Percentiles rank a stretch among this genome's conserved stretches.
These are phyloP conservation scores for Leucophora obtusa DNA, from an alignment of 2,888 invertebrate genomes.

Conservation along the genomic window DNA sequence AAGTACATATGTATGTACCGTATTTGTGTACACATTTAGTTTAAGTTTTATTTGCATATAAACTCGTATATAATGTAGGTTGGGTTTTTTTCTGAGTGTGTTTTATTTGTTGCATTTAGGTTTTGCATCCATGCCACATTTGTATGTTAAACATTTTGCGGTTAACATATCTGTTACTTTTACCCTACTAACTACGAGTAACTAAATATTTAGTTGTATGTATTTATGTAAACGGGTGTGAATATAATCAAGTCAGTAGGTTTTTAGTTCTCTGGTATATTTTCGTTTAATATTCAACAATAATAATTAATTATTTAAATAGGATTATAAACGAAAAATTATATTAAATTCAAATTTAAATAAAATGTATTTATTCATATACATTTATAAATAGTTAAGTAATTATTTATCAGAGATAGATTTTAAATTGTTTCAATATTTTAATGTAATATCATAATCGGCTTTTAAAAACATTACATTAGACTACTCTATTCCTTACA, in stretches of 20 bases:
- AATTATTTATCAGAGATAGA: background rate
- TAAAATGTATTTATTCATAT: background rate
- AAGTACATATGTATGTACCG: too few relatives aligned
- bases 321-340: slow-evolving; percentile 9
- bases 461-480: too few relatives aligned
- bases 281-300: slow-evolving; percentile 18
- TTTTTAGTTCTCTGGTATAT: slow-evolving; percentile 1
- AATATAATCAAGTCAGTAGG: background rate
- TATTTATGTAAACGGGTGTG: background rate
- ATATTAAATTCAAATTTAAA: slow-evolving; percentile 7
- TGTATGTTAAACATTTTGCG: slow-evolving; percentile 35
- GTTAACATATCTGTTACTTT: slow-evolving; percentile 37
- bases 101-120: slow-evolving; percentile 30
- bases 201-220: background rate
- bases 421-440: too few relatives aligned
- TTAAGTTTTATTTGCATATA: too few relatives aligned
- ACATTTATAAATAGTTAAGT: background rate
- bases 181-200: background rate
- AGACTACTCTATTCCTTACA: too few relatives aligned
- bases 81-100: background rate
- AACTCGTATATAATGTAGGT: too few relatives aligned
- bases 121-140: slow-evolving; percentile 19
- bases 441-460: too few relatives aligned
- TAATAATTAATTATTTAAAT: slow-evolving; percentile 21
- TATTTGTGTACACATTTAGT: too few relatives aligned